Conservation (phyloP, 2,797 vertebrate species). For the Denticeps clupeoides region DNA sequence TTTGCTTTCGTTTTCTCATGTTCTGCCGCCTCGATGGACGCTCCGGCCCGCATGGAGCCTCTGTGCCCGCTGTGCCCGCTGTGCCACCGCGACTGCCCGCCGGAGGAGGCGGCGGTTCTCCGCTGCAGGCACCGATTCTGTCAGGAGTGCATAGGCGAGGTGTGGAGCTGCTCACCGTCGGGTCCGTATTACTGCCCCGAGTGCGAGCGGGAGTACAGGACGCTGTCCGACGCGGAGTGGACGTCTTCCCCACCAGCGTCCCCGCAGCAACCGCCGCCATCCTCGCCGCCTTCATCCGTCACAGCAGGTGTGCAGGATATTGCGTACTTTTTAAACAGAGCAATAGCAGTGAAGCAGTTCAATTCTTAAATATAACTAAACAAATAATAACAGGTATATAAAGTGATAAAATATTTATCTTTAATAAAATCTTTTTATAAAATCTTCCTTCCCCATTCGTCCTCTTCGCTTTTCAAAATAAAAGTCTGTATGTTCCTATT, state of each 20-base stretch:
- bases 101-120: constrained; percentile 37
- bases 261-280: too few species aligned
- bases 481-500: too few species aligned
- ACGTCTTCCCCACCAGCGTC: background rate
- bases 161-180: constrained; percentile 45
- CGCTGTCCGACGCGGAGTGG: constrained; percentile 37
- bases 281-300: too few species aligned
- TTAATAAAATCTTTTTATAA: too few species aligned
- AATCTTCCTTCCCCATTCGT: too few species aligned
- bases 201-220: constrained; percentile 48
- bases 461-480: too few species aligned
- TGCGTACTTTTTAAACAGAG: too few species aligned
- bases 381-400: too few species aligned
- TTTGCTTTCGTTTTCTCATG: background rate
- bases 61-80: constrained; percentile 45
- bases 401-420: too few species aligned
- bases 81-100: constrained; percentile 38
- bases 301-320: too few species aligned
- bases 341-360: too few species aligned
- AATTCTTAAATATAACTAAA: too few species aligned
- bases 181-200: constrained; percentile 60
- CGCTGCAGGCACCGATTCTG: constrained; percentile 59
- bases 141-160: constrained; percentile 50
- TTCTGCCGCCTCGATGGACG: constrained; percentile 31
- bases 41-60: constrained; percentile 1